Conservation (phyloP, 2,797 vertebrate species). For the Sebastes steindachneri region DNA sequence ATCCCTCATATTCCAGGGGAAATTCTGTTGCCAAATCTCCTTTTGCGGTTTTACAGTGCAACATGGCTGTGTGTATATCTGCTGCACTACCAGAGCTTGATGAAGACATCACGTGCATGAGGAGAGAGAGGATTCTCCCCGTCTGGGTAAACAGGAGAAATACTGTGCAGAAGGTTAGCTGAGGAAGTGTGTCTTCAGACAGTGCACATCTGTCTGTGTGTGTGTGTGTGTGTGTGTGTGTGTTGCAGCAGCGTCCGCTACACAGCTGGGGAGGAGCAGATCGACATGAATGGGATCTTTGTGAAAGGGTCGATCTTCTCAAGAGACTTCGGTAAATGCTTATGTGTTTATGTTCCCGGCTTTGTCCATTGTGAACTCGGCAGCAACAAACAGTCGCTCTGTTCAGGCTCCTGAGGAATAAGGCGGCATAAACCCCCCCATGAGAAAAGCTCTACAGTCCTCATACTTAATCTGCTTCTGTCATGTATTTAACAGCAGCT, state of each 20-base stretch:
- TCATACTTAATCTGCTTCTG: slow-evolving; percentile 36
- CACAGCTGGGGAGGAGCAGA: slow-evolving; percentile 62
- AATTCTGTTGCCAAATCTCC: slow-evolving; percentile 62
- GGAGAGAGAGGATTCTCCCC: not conserved
- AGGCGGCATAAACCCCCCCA: slow-evolving; percentile 27
- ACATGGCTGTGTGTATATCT: not conserved
- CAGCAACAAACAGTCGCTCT: slow-evolving; percentile 62
- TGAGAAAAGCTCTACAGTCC: slow-evolving; percentile 35
- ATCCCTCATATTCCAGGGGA: slow-evolving; percentile 69
- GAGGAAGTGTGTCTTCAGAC: slow-evolving; percentile 15
- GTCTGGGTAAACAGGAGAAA: slow-evolving; percentile 12
- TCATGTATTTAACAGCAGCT: slow-evolving; percentile 12
- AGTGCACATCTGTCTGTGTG: slow-evolving; percentile 39
- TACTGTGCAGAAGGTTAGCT: slow-evolving; percentile 12
- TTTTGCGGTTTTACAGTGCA: slow-evolving; percentile 29
- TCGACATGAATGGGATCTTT: slow-evolving; percentile 73
- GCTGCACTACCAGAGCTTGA: not conserved
- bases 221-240: slow-evolving; percentile 13
- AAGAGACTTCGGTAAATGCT: slow-evolving; percentile 64
- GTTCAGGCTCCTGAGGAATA: slow-evolving; percentile 49
- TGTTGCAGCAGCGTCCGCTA: slow-evolving; percentile 24
- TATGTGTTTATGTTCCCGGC: slow-evolving; percentile 67
- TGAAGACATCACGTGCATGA: not conserved
- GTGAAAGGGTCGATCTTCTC: slow-evolving; percentile 64
- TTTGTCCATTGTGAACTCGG: slow-evolving; percentile 69